Evolutionary conservation across 2,113 vertebrate species (phyloP), one percentile per base, ranked within the genome.

Genomic region (Diadophis punctatus): DNA sequence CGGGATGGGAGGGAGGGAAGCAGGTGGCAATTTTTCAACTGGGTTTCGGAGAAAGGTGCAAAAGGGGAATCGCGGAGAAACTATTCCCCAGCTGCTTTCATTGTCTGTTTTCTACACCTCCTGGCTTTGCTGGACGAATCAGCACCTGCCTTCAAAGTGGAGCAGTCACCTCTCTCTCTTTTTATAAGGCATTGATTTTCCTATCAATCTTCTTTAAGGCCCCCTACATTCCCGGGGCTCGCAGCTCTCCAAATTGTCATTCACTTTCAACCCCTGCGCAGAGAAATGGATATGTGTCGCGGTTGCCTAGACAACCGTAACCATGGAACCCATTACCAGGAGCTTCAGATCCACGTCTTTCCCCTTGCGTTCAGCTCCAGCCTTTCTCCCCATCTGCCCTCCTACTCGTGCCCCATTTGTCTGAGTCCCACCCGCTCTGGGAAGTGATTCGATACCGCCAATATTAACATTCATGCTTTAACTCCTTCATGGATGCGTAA

Each of bases 141-240:
- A 87, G 91, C 94, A 89, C 93, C 90, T 94, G 94, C 92, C 49
- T 39, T 94, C 96, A 95, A 96, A 96, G 96, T 96, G 96, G 95
- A 93, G 96, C 95, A 96, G 96, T 96, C 97, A 95, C 95, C 95
- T 91, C 95, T 30, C 25, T 22, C 22, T 25, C 4, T 52, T 95
- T 96, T 96, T 96, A 97, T 95, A 96, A 96, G 94, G 96, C 97
- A 97, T 97, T 95, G 97, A 97, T 97, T 97, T 97, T 96, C 96
- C 97, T 96, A 97, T 97, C 97, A 96, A 97, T 97, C 97, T 97
- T 97, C 96, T 97, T 97, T 97, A 97, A 96, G 96, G 97, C 96
- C 97, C 96, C 95, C 96, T 97, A 96, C 96, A 96, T 97, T 91
- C 96, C 97, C 95, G 95, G 90, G 95, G 95, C 94, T 90, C 92